Evolutionary conservation across 2,888 invertebrate genomes (phyloP).

Genomic region (Caenorhabditis japonica): DNA sequence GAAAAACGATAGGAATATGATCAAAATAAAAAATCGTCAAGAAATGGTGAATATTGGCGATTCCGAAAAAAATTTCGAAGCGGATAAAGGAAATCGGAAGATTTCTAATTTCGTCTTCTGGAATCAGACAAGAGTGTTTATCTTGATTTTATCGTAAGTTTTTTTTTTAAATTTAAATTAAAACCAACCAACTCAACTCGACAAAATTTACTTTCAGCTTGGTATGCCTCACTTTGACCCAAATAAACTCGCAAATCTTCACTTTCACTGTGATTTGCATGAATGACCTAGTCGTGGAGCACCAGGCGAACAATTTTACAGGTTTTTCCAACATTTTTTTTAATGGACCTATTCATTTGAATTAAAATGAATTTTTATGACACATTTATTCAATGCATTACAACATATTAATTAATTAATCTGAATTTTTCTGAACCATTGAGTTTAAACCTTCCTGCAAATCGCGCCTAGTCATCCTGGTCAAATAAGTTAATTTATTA

Average conservation of each 20-base stretch:
- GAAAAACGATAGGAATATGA: not conserved
- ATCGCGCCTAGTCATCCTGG: too few relatives aligned
- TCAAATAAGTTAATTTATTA: too few relatives aligned
- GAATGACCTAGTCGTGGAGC: conserved; percentile 35
- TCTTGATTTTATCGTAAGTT: conserved; percentile 34
- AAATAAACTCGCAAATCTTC: conserved; percentile 46
- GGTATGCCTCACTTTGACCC: conserved; percentile 33
- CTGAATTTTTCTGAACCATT: too few relatives aligned
- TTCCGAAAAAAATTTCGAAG: not conserved
- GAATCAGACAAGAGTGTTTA: conserved; percentile 35
- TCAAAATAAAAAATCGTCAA: conserved; percentile 4
- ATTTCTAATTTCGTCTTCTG: conserved; percentile 40
- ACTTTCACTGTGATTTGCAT: conserved; percentile 55
- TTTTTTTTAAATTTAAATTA: not conserved
- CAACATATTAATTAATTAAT: too few relatives aligned
- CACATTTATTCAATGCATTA: too few relatives aligned
- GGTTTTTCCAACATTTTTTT: too few relatives aligned
- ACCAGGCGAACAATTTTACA: conserved; percentile 14
- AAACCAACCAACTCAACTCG: not conserved
- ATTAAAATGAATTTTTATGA: too few relatives aligned
- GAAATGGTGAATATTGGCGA: conserved; percentile 30
- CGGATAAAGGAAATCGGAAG: conserved; percentile 1
- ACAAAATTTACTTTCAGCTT: conserved; percentile 13
- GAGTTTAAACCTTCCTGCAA: too few relatives aligned
- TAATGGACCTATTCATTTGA: too few relatives aligned